Conservation (phyloP, 2,888 invertebrate genomes). For the Caenorhabditis sulstoni region DNA sequence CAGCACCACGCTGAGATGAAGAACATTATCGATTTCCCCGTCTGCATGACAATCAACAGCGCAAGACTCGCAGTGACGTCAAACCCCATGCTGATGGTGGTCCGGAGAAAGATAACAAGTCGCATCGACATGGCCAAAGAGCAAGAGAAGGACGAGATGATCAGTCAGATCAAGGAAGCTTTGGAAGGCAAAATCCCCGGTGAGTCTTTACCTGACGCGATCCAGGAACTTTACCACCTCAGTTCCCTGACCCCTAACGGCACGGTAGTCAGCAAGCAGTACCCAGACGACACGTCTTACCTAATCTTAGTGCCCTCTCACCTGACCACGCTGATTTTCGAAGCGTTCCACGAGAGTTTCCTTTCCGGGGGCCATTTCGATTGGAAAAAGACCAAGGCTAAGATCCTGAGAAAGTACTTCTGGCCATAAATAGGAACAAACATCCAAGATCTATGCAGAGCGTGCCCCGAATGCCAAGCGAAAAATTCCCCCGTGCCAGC, state of each 20-base stretch:
- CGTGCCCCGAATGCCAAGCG: constrained; percentile 57
- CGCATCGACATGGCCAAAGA: no score
- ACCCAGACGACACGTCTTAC: no score
- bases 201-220: no score
- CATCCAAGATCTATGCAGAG: neutral
- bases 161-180: no score
- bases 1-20: constrained; percentile 18
- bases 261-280: neutral
- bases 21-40: constrained; percentile 56
- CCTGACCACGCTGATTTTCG: constrained; percentile 27
- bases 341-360: constrained; percentile 47
- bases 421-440: constrained; percentile 54
- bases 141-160: no score
- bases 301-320: constrained; percentile 43
- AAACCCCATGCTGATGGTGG: no score
- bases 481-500: constrained; percentile 19
- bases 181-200: no score
- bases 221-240: no score
- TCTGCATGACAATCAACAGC: no score
- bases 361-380: constrained; percentile 62
- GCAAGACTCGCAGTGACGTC: no score
- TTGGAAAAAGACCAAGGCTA: constrained; percentile 37
- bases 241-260: neutral
- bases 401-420: constrained; percentile 43
- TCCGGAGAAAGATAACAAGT: no score